Conservation (phyloP, 1,140 invertebrate species). For the Temnothorax longispinosus region DNA sequence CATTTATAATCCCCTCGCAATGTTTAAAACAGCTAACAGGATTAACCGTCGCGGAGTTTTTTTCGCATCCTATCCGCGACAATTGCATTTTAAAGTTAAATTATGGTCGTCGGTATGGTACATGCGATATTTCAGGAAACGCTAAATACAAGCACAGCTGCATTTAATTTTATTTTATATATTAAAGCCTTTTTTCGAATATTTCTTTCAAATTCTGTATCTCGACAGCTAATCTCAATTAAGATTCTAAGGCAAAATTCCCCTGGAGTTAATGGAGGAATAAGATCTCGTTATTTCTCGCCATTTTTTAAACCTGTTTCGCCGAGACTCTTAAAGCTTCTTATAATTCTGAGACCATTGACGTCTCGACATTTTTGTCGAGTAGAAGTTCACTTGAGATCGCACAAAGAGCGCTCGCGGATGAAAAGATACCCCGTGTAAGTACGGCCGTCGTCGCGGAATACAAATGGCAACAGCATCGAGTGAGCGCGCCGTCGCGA, state of each 20-base stretch:
- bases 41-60: neutral
- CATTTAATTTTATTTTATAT: no score
- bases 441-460: conserved; percentile 7
- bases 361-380: neutral
- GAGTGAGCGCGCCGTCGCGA: conserved; percentile 18
- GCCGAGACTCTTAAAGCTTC: neutral
- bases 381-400: conserved; percentile 6
- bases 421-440: conserved; percentile 11
- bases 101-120: neutral
- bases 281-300: neutral
- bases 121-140: neutral
- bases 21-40: neutral
- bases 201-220: neutral
- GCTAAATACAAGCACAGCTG: neutral
- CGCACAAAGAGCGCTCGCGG: neutral
- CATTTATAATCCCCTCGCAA: conserved; percentile 2
- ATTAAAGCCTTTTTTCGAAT: neutral
- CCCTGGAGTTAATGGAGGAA: neutral
- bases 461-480: conserved; percentile 45
- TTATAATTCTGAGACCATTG: neutral
- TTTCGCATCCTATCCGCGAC: neutral
- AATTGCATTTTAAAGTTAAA: conserved; percentile 49
- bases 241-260: neutral
- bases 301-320: neutral
- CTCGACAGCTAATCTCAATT: neutral